Evolutionary conservation across 2,888 invertebrate species (phyloP).

Genomic region (Latheticus oryzae): DNA sequence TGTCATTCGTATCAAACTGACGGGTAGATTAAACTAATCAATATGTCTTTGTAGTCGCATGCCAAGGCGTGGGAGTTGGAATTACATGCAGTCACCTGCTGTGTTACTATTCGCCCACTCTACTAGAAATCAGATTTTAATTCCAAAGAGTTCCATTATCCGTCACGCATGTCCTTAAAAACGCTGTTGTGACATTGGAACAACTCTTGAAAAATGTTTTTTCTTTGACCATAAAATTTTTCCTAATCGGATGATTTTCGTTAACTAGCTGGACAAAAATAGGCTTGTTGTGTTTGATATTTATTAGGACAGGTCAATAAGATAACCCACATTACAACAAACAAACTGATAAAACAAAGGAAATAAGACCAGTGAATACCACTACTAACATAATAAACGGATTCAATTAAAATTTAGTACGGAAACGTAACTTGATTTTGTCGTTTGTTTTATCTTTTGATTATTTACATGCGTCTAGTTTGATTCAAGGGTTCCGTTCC

Average conservation of each 20-base stretch:
- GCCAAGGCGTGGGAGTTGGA: slow-evolving; percentile 26
- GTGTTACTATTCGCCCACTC: slow-evolving; percentile 17
- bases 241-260: slow-evolving; percentile 8
- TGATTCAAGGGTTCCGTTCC: slow-evolving; percentile 33
- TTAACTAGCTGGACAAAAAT: slow-evolving; percentile 6
- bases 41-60: slow-evolving; percentile 11
- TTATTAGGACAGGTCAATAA: slow-evolving; percentile 44
- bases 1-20: slow-evolving; percentile 18
- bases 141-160: slow-evolving; percentile 2
- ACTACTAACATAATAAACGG: slow-evolving; percentile 43
- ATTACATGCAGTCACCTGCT: slow-evolving; percentile 33
- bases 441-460: slow-evolving; percentile 31
- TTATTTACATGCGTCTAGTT: slow-evolving; percentile 34
- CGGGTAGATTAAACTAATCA: slow-evolving; percentile 11
- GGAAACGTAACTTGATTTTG: slow-evolving; percentile 33
- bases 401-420: slow-evolving; percentile 35
- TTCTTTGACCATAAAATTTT: too few relatives aligned
- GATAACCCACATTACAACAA: slow-evolving; percentile 45
- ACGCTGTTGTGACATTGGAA: too few relatives aligned
- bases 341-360: slow-evolving; percentile 42
- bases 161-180: too few relatives aligned
- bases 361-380: slow-evolving; percentile 37
- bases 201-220: too few relatives aligned
- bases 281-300: slow-evolving; percentile 32
- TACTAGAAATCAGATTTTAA: slow-evolving; percentile 3